Evolutionary conservation across 2,888 invertebrate genomes (phyloP).

Genomic region (Pyrocoelia pectoralis): DNA sequence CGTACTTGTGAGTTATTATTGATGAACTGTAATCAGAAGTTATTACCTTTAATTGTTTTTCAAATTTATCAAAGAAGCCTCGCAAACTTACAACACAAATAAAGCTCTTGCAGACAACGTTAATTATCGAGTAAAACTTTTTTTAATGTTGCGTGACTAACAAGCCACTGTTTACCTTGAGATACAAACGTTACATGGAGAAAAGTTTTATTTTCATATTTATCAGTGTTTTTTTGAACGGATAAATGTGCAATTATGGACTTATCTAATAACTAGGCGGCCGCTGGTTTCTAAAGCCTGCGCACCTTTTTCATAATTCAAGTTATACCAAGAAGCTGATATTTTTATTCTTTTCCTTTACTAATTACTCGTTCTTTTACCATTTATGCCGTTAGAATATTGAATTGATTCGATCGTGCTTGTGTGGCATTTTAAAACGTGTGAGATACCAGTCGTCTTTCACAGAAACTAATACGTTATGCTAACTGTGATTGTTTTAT

Average conservation of each 20-base stretch:
- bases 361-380: slow-evolving; percentile 31
- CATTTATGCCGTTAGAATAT: slow-evolving; percentile 31
- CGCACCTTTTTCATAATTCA: slow-evolving; percentile 34
- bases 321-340: slow-evolving; percentile 28
- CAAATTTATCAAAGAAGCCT: background rate
- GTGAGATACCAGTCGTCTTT: slow-evolving; percentile 24
- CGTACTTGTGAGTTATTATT: no score
- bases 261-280: slow-evolving; percentile 37
- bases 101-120: slow-evolving; percentile 24
- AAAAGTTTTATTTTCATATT: slow-evolving; percentile 31
- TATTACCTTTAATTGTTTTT: background rate
- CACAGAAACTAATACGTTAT: slow-evolving; percentile 22
- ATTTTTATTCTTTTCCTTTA: slow-evolving; percentile 22
- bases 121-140: slow-evolving; percentile 30
- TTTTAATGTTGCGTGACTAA: slow-evolving; percentile 39
- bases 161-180: slow-evolving; percentile 39
- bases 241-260: slow-evolving; percentile 30
- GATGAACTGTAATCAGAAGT: no score
- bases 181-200: slow-evolving; percentile 23
- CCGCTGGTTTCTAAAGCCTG: slow-evolving; percentile 14
- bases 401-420: slow-evolving; percentile 30
- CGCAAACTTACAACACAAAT: slow-evolving; percentile 3
- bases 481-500: slow-evolving; percentile 12
- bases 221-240: slow-evolving; percentile 30
- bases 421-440: slow-evolving; percentile 32